Evolutionary conservation across 2,888 invertebrate species (phyloP).

Genomic region (Strigamia maritima): DNA sequence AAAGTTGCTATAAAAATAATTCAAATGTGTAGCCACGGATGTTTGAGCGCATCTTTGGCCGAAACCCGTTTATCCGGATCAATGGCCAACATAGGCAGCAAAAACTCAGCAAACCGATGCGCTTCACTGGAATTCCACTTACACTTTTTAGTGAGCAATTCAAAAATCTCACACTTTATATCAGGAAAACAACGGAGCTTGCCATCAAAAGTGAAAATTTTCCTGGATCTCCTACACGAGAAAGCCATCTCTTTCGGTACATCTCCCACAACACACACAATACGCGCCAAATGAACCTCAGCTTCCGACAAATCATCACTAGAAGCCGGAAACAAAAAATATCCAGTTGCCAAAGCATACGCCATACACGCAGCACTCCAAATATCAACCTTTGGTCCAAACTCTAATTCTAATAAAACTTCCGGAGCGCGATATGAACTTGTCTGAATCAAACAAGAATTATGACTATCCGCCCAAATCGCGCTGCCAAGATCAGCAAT

Average conservation of each 20-base stretch:
- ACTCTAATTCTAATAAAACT: no score
- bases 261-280: constrained; percentile 94
- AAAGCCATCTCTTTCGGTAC: constrained; percentile 92
- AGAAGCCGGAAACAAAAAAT: no score
- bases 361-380: no score
- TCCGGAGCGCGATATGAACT: no score
- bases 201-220: constrained; percentile 74
- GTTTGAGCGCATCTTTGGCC: constrained; percentile 88
- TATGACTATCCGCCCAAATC: no score
- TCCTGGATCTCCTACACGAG: constrained; percentile 85
- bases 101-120: constrained; percentile 85
- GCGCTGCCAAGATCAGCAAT: no score
- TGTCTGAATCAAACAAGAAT: no score
- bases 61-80: constrained; percentile 91
- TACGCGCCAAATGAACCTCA: constrained; percentile 98
- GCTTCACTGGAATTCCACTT: constrained; percentile 90
- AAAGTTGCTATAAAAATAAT: no score
- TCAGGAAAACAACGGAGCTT: constrained; percentile 91
- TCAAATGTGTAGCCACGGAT: constrained; percentile 72
- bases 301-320: no score
- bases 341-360: constrained; percentile 80
- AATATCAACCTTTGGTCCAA: no score
- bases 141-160: constrained; percentile 94
- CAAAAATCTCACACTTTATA: constrained; percentile 90
- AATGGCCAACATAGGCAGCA: constrained; percentile 93